Evolutionary conservation across 2,113 vertebrate genomes (phyloP), one percentile per base, ranked within the genome.

Genomic region (Brienomyrus brachyistius): DNA sequence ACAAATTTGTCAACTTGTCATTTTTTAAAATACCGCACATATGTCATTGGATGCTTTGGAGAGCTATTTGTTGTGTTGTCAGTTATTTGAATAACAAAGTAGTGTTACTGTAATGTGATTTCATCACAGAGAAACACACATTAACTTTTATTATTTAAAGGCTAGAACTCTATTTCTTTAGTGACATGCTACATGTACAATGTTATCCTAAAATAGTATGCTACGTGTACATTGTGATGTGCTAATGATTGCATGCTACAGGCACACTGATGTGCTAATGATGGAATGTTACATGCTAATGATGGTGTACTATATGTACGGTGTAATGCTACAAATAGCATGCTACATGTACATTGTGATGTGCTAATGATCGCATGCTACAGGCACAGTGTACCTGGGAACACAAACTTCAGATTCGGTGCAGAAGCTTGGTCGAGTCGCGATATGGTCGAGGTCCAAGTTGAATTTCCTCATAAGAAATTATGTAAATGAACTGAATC

Each of bases 1-100:
- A 84, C 43, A 84, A 19, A 84, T 84, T 84, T 84, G 82, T 84
- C 82, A 84, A 84, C 82, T 84, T 84, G 82, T 84, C 82, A 84
- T 48, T 48, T 84, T 84, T 84, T 84, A 84, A 84, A 84, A 84
- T 84, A 84, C 82, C 82, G 48, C 82, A 84, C 45, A 84, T 84
- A 84, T 48, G 82, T 84, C 82, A 84, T 84, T n/a, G 82, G 82
- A 23, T 84, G 82, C 43, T 21, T 84, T 84, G 82, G 82, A 84
- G 40, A 84, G 82, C 82, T 21, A 84, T 84, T 84, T 84, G 45
- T 84, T 48, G 43, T 84, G 82, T 84, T 84, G 82, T 84, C 82
- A 84, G 82, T 84, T 84, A 84, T 84, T 84, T 84, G 82, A 84
- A 84, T 48, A 84, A 84, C 82, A 84, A 84, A 84, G 45, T 48